phyloP scores from a whole-genome alignment of 2,888 invertebrate genomes.

The Archaeoteleia sp. region DNA sequence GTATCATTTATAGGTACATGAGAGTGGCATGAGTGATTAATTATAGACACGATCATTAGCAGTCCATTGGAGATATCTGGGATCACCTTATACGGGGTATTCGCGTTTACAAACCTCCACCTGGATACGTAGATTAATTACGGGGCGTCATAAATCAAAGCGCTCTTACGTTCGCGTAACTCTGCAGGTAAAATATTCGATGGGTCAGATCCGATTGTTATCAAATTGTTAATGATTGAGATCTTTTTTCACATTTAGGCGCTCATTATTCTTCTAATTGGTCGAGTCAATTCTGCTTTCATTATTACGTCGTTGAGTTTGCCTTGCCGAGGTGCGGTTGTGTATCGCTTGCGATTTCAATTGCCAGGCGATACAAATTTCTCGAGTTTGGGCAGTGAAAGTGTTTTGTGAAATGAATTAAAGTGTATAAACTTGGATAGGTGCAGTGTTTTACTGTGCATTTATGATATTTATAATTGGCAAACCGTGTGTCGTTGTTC shows the following conservation, averaged over 20 bases:
- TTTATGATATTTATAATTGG: neutral
- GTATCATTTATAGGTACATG: slow-evolving; percentile 51
- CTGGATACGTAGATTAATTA: slow-evolving; percentile 58
- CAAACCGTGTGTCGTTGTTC: slow-evolving; percentile 8
- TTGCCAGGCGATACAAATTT: too few relatives aligned
- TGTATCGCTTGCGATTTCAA: too few relatives aligned
- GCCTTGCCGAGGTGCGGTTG: too few relatives aligned
- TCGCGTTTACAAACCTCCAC: slow-evolving; percentile 50
- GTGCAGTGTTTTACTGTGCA: too few relatives aligned
- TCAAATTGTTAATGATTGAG: too few relatives aligned
- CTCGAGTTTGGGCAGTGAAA: too few relatives aligned
- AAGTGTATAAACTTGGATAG: too few relatives aligned
- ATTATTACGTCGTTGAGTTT: too few relatives aligned
- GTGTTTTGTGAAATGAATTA: too few relatives aligned
- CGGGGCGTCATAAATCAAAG: slow-evolving; percentile 59
- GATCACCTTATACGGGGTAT: slow-evolving; percentile 52
- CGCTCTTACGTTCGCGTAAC: slow-evolving; percentile 32
- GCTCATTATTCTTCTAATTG: too few relatives aligned
- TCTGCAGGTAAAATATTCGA: slow-evolving; percentile 17
- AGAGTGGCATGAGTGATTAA: slow-evolving; percentile 48
- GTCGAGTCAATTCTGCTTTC: too few relatives aligned
- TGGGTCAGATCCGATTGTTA: neutral
- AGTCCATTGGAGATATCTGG: slow-evolving; percentile 49
- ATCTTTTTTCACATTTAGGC: too few relatives aligned
- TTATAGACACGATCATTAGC: slow-evolving; percentile 57